Conservation (phyloP, 2,888 invertebrate genomes). For the Platycnemis pennipes region DNA sequence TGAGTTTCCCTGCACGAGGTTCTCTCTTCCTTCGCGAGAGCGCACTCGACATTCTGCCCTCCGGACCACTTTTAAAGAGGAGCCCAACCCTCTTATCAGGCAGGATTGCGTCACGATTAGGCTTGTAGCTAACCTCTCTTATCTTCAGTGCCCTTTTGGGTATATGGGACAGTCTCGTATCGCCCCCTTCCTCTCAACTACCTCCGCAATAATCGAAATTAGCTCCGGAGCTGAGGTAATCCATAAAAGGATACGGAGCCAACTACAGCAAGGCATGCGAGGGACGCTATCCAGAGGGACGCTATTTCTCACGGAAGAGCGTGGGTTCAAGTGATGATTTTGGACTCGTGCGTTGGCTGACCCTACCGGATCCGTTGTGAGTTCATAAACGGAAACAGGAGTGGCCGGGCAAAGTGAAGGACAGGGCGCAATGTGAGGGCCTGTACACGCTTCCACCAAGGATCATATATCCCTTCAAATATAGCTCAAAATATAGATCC, state of each 20-base stretch:
- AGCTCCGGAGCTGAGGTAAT: not conserved
- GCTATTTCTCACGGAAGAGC: not conserved
- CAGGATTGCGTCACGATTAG: not conserved
- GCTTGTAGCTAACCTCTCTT: not conserved
- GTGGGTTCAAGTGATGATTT: not conserved
- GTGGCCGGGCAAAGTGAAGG: no score
- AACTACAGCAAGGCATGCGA: not conserved
- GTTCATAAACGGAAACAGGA: no score
- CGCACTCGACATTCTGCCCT: not conserved
- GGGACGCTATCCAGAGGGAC: not conserved
- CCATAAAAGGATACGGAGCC: not conserved
- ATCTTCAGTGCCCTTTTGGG: constrained; percentile 4
- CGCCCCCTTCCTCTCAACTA: not conserved
- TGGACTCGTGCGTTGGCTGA: not conserved
- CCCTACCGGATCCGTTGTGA: not conserved
- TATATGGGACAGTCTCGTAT: not conserved
- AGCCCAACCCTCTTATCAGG: not conserved
- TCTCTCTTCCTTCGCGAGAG: not conserved
- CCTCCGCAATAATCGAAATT: constrained; percentile 31
- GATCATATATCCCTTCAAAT: no score
- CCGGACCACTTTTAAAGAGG: not conserved
- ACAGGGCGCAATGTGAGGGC: no score
- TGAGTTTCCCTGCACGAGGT: not conserved
- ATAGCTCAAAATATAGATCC: no score
- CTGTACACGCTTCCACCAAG: no score